These are phyloP conservation scores for Cerastoderma edule DNA, from an alignment of 2,888 invertebrate species.

Conservation along the genomic window DNA sequence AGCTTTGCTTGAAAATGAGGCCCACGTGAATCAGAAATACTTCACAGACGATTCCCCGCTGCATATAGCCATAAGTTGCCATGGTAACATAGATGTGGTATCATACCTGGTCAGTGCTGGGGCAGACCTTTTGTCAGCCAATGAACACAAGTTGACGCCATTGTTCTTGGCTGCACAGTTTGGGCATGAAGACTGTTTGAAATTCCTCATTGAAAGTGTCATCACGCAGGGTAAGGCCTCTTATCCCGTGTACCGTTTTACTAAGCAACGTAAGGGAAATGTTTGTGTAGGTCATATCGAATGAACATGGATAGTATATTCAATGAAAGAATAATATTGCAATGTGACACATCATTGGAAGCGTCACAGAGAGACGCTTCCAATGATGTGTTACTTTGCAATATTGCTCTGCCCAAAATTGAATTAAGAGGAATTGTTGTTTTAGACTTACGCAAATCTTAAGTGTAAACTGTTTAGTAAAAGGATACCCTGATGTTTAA, in stretches of 20 bases:
- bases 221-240: conserved; percentile 68
- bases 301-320: not conserved
- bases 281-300: conserved; percentile 4
- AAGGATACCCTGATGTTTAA: too few species aligned
- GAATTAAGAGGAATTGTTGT: too few species aligned
- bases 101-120: conserved; percentile 68
- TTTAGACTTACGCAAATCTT: too few species aligned
- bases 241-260: too few species aligned
- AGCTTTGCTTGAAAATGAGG: conserved; percentile 70
- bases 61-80: conserved; percentile 72
- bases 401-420: too few species aligned
- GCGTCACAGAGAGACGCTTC: too few species aligned
- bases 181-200: conserved; percentile 77
- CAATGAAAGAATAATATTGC: not conserved
- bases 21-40: conserved; percentile 72
- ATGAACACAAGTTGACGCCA: conserved; percentile 79
- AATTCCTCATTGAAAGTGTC: conserved; percentile 73
- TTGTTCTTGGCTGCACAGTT: conserved; percentile 81
- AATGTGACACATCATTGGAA: too few species aligned
- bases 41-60: conserved; percentile 77
- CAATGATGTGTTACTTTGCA: too few species aligned
- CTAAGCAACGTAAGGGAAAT: too few species aligned
- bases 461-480: too few species aligned
- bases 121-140: conserved; percentile 67
- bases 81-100: conserved; percentile 62